phyloP scores from a whole-genome alignment of 2,797 vertebrate genomes.

The Glossophaga mutica region DNA sequence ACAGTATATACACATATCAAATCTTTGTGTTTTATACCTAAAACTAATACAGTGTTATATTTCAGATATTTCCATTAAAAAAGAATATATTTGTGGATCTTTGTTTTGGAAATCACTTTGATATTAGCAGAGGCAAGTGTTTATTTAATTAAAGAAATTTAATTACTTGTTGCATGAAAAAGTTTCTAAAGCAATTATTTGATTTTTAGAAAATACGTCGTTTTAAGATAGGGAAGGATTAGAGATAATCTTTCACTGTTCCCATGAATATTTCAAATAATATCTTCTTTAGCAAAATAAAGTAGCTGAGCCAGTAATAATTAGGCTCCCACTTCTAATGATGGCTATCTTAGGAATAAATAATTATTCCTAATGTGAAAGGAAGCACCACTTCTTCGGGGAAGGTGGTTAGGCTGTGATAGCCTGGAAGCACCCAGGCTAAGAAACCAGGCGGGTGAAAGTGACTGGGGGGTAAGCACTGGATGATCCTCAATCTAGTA shows the following conservation, averaged over 20 bases:
- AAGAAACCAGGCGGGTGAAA: neutral
- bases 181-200: neutral
- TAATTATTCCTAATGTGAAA: neutral
- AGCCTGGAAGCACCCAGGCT: neutral
- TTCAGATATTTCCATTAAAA: neutral
- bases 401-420: neutral
- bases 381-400: neutral
- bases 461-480: neutral
- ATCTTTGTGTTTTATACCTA: neutral
- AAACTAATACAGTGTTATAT: neutral
- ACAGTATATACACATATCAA: neutral
- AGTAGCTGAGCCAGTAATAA: neutral
- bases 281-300: neutral
- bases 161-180: neutral
- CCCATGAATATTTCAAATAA: neutral
- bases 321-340: neutral
- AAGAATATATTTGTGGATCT: neutral
- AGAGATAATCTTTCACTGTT: neutral
- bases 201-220: slow-evolving; percentile 28
- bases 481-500: neutral
- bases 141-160: neutral
- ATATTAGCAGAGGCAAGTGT: neutral
- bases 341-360: neutral
- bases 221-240: neutral
- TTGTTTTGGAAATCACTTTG: neutral